Evolutionary conservation across 2,888 invertebrate genomes (phyloP).

Genomic region (Pristionchus exspectatus): DNA sequence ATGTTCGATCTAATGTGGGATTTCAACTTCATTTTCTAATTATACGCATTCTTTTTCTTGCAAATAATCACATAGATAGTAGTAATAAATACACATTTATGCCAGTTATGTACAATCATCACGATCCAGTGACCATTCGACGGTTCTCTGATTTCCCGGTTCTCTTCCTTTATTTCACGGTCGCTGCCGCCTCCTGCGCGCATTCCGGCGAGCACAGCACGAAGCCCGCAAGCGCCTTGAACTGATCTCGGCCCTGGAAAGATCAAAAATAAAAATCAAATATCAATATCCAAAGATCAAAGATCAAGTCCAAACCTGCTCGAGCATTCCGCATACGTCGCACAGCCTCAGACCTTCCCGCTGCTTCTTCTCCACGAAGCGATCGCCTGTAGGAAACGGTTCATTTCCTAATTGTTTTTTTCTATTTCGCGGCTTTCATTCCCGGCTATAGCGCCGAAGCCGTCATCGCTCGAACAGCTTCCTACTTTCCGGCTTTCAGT

Average conservation of each 20-base stretch:
- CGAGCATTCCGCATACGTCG: conserved; percentile 67
- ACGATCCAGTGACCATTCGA: background rate
- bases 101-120: conserved; percentile 49
- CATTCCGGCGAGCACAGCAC: conserved; percentile 68
- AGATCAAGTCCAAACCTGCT: conserved; percentile 57
- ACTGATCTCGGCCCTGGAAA: conserved; percentile 61
- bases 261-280: background rate
- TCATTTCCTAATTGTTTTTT: background rate
- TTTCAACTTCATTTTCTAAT: too few relatives aligned
- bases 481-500: conserved; percentile 62
- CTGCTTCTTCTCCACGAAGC: conserved; percentile 63
- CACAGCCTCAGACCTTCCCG: conserved; percentile 65
- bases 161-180: conserved; percentile 37
- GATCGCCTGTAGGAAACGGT: conserved; percentile 1
- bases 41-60: too few relatives aligned
- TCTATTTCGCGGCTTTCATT: conserved; percentile 62
- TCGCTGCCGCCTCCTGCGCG: conserved; percentile 61
- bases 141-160: background rate
- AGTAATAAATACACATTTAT: conserved; percentile 9
- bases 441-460: conserved; percentile 59
- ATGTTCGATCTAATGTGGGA: too few relatives aligned
- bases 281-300: background rate
- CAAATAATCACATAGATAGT: too few relatives aligned
- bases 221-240: conserved; percentile 60
- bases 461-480: background rate